These are phyloP conservation scores for Ibidorhyncha struthersii DNA, from an alignment of 2,113 vertebrate genomes.

Conservation along the genomic window DNA sequence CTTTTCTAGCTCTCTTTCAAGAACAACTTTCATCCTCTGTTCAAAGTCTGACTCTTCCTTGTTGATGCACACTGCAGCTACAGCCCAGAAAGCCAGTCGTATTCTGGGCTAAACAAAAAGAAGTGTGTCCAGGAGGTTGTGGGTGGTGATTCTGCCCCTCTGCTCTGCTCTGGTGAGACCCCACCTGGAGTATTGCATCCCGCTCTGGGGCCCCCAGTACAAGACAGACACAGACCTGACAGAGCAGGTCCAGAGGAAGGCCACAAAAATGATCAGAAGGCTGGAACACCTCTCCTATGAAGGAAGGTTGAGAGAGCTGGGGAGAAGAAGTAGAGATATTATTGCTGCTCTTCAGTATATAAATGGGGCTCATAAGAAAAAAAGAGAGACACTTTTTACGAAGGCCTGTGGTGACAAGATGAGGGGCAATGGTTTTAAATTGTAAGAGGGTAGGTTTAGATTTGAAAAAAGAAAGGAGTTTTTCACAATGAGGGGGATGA, in stretches of 20 bases:
- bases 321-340: neutral
- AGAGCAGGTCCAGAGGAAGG: fast-evolving
- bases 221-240: neutral
- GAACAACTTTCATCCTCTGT: neutral
- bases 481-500: neutral
- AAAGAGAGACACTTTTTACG: neutral
- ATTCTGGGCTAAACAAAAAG: neutral
- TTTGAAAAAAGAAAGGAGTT: neutral
- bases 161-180: neutral
- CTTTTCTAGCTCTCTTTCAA: neutral
- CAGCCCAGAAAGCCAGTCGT: neutral
- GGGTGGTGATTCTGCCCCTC: neutral
- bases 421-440: neutral
- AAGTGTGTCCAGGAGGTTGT: fast-evolving
- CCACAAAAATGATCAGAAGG: neutral
- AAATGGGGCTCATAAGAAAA: neutral
- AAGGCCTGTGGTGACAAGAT: neutral
- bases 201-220: neutral
- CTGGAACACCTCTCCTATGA: neutral
- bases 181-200: neutral
- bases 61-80: neutral
- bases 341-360: neutral
- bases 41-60: neutral
- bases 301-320: neutral
- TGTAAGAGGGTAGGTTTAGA: neutral